Base-by-base conservation (phyloP, 1,140 invertebrate genomes). In the Rhyacophila brunnea region DNA sequence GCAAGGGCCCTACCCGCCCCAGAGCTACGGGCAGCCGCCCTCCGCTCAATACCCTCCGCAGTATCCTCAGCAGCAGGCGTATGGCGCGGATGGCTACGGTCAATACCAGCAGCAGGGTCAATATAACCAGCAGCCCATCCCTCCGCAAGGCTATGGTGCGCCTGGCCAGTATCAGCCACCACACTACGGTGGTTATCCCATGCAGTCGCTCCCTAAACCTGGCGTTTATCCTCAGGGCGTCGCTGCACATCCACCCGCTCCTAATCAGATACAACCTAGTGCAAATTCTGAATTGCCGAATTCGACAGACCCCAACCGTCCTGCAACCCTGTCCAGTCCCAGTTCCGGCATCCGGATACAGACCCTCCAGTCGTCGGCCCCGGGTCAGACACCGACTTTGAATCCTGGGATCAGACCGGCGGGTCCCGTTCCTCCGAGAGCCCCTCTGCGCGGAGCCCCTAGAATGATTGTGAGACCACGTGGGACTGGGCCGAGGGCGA, bases 401-500 rank as follows among this genome's bases (percentile, higher is more conserved):
- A 43, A 32, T 32, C 43, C 44, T 19, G 52, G 52, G 20, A 42
- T 17, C 1, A 20, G 52, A 2, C 23, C 46, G 10, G 28, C 43
- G 23, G n/a, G 20, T 15, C 55, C 48, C 0, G 36, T 23, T 10
- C 38, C 36, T 2, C 7, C 15, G 10, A 32, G 40, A 7, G 34
- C 18, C 15, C 1, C 20, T 0, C 7, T 20, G 10, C 17, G 38
- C 3, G 15, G 36, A 19, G 43, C 18, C 14, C 44, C 20, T 1
- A 20, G 11, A 1, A 35, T 17, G 9, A 5, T 28, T 5, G 9
- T 28, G 9, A 17, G 56, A 7, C 49, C 56, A 11, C 19, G 45
- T 18, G 40, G 73, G 4, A 66, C 74, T 36, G 71, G 73, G 69
- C 65, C 73, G 1, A 50, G 48, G 20, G 60, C 69, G 2, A 15